Evolutionary conservation across 2,113 vertebrate species (phyloP).

Genomic region (Condylura cristata): DNA sequence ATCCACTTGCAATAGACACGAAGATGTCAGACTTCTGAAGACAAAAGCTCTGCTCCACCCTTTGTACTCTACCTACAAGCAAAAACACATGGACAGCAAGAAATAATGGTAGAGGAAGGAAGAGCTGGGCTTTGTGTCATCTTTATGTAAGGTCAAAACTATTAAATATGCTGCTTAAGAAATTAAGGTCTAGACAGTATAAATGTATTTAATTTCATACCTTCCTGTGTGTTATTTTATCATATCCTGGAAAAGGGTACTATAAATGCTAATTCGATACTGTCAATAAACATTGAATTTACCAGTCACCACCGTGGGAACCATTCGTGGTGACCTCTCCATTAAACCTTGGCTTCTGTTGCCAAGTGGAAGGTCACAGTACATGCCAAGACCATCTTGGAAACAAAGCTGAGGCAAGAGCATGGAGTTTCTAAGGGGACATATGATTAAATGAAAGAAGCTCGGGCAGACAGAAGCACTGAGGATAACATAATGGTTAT

Average conservation of each 20-base stretch:
- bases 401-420: background rate
- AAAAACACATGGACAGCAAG: background rate
- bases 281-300: background rate
- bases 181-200: background rate
- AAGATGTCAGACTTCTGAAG: background rate
- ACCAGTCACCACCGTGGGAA: background rate
- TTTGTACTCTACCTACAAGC: background rate
- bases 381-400: background rate
- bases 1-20: background rate
- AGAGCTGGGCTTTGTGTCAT: background rate
- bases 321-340: background rate
- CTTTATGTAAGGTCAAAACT: background rate
- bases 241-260: background rate
- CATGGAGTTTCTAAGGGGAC: background rate
- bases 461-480: background rate
- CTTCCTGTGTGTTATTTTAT: background rate
- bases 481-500: background rate
- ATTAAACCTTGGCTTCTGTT: slow-evolving; percentile 5
- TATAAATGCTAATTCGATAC: background rate
- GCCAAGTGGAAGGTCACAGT: background rate
- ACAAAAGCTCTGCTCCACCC: background rate
- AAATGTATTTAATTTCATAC: background rate
- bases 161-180: background rate
- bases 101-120: background rate
- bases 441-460: background rate